A percentile compares a stretch with the other conserved stretches of the same genome.
Conservation (phyloP, 2,888 invertebrate species). For the Philopedon plagiatum region DNA sequence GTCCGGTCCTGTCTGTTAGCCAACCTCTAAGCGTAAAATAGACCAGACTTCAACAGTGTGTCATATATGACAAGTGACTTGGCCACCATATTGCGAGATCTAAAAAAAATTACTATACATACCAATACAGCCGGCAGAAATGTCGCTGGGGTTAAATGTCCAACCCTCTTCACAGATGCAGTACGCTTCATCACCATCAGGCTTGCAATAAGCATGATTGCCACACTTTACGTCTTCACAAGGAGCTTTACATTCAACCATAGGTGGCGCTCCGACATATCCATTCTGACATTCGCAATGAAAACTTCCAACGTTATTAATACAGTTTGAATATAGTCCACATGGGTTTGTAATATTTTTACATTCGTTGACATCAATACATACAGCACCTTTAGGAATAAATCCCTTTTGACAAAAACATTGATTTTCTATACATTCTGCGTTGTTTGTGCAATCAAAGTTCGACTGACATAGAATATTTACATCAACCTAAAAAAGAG, state of each 20-base stretch:
- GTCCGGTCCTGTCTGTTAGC: no score
- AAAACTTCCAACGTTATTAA: constrained; percentile 85
- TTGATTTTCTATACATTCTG: constrained; percentile 89
- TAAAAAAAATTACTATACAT: constrained; percentile 56
- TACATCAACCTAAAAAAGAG: constrained; percentile 79
- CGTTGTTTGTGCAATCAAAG: constrained; percentile 93
- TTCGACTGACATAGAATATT: constrained; percentile 88
- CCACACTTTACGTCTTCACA: constrained; percentile 94
- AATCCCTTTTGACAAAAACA: constrained; percentile 93
- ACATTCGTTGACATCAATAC: constrained; percentile 89
- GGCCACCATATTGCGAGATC: no score
- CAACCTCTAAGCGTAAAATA: no score
- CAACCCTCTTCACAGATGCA: constrained; percentile 95
- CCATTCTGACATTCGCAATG: constrained; percentile 87
- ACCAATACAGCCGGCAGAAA: constrained; percentile 89
- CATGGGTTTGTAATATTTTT: constrained; percentile 72
- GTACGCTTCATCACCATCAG: constrained; percentile 89
- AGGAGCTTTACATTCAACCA: constrained; percentile 87
- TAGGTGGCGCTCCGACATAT: constrained; percentile 87
- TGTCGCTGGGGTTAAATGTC: constrained; percentile 92
- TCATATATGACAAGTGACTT: no score
- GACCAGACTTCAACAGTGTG: no score
- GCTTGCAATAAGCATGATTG: constrained; percentile 89
- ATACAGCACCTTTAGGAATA: constrained; percentile 83
- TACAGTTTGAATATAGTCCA: constrained; percentile 83